These are phyloP conservation scores for Liparis tanakae DNA, from an alignment of 2,797 vertebrate genomes.

Conservation along the genomic window DNA sequence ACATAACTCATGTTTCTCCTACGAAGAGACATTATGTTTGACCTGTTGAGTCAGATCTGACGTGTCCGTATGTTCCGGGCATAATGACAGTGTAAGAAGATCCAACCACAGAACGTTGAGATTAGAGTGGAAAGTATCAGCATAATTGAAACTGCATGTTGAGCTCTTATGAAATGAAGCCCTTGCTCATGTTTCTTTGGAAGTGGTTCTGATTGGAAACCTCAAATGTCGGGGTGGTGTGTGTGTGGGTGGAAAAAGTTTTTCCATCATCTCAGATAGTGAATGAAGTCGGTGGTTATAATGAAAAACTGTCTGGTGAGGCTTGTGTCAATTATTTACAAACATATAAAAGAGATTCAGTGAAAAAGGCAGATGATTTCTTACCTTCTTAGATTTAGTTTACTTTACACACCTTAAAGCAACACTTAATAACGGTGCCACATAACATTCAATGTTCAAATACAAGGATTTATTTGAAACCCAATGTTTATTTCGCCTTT, in stretches of 20 bases:
- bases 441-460: not conserved
- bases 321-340: not conserved
- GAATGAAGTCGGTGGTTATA: not conserved
- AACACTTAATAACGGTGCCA: not conserved
- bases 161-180: constrained; percentile 5
- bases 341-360: not conserved
- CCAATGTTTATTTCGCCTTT: not conserved
- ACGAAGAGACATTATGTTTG: not conserved
- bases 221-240: constrained; percentile 41
- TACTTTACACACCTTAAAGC: not conserved
- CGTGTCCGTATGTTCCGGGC: not conserved
- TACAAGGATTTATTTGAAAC: not conserved
- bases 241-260: constrained; percentile 42
- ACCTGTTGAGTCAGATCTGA: not conserved
- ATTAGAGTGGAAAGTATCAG: not conserved
- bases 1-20: not conserved
- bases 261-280: not conserved
- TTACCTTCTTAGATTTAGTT: not conserved
- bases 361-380: not conserved
- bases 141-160: constrained; percentile 34
- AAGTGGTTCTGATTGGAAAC: constrained; percentile 40
- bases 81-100: no score
- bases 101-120: no score
- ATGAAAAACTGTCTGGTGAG: not conserved
- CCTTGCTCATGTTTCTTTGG: constrained; percentile 19